Conservation (phyloP, 2,888 invertebrate genomes). For the Biston betularia region DNA sequence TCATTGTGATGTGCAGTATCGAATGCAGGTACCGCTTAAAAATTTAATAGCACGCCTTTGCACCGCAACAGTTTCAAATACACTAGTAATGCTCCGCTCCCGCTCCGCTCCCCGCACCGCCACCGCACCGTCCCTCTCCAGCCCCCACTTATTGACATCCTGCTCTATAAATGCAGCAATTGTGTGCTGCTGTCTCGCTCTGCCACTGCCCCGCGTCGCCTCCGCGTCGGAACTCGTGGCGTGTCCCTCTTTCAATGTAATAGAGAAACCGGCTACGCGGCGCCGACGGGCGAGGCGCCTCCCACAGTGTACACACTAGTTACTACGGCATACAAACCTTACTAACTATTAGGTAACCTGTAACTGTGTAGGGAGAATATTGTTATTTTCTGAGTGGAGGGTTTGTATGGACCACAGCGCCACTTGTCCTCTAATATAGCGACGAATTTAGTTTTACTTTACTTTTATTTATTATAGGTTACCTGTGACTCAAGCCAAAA, state of each 20-base stretch:
- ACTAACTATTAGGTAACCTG: not conserved
- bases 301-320: not conserved
- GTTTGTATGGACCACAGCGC: too few relatives aligned
- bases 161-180: not conserved
- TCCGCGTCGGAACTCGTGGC: slow-evolving; percentile 12
- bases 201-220: slow-evolving; percentile 10
- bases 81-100: slow-evolving; percentile 9
- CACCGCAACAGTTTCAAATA: slow-evolving; percentile 13
- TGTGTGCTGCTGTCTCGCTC: not conserved
- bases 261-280: slow-evolving; percentile 12
- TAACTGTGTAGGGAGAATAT: not conserved
- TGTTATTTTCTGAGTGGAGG: not conserved
- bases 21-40: not conserved
- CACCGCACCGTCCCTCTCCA: slow-evolving; percentile 6
- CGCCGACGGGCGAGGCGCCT: not conserved
- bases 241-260: not conserved
- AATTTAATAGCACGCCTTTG: slow-evolving; percentile 13
- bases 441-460: too few relatives aligned
- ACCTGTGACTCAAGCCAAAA: too few relatives aligned
- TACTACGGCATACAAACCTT: not conserved
- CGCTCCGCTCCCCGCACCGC: slow-evolving; percentile 19
- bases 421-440: too few relatives aligned
- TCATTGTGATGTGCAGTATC: slow-evolving; percentile 5
- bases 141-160: not conserved
- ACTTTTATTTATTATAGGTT: too few relatives aligned